Conservation (phyloP, 1,140 invertebrate genomes). For the Drosophila obscura region DNA sequence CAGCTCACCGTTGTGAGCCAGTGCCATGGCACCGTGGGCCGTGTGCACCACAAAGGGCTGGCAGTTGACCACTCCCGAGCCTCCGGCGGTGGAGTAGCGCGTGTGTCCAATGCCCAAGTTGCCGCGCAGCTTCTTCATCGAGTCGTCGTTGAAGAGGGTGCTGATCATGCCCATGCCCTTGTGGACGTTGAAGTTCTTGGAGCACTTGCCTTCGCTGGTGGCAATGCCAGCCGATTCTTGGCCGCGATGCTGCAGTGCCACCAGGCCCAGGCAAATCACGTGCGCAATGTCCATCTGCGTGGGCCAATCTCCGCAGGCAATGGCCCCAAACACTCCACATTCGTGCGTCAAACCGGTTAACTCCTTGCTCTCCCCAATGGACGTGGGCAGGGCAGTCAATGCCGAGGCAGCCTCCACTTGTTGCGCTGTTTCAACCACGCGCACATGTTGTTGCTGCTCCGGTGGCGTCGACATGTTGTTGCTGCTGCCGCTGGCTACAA, state of each 20-base stretch:
- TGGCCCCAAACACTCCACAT: conserved; percentile 97
- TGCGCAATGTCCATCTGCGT: conserved; percentile 89
- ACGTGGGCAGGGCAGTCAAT: conserved; percentile 28
- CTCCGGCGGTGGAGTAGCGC: conserved; percentile 97
- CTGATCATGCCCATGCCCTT: conserved; percentile 98
- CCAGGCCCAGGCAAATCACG: conserved; percentile 93
- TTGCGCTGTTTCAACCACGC: conserved; percentile 32
- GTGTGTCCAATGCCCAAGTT: conserved; percentile 98
- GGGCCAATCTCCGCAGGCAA: conserved; percentile 94
- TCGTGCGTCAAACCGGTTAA: conserved; percentile 92
- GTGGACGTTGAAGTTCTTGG: conserved; percentile 92
- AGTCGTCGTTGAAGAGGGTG: conserved; percentile 95
- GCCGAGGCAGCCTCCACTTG: conserved; percentile 58
- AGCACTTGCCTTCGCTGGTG: conserved; percentile 92
- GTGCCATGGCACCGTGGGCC: conserved; percentile 94
- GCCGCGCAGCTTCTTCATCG: conserved; percentile 93
- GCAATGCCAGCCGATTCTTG: conserved; percentile 99
- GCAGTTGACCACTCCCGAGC: conserved; percentile 96
- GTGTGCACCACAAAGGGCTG: conserved; percentile 99
- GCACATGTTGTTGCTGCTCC: conserved; percentile 31
- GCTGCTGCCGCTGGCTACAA: conserved; percentile 27
- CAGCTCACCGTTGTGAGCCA: conserved; percentile 98
- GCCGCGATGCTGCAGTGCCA: conserved; percentile 97
- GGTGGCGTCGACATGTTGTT: conserved; percentile 59
- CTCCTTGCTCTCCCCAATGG: conserved; percentile 68